Evolutionary conservation across 2,113 vertebrate species (phyloP), one percentile per base, ranked within the genome.

Genomic region (Cephalopholis sonnerati): DNA sequence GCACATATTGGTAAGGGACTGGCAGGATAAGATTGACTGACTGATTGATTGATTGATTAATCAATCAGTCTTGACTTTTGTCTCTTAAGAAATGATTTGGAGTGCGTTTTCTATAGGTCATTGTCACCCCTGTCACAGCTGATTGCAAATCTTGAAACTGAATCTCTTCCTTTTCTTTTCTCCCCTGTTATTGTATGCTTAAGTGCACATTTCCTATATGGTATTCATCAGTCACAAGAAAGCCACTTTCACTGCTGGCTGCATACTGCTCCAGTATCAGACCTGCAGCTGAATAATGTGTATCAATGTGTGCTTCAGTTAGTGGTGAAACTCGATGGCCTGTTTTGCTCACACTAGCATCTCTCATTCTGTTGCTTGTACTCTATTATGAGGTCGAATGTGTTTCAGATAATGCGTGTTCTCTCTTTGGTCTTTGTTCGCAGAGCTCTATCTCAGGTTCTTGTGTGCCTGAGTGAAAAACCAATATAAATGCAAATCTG

Each of bases 401-500:
- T 93, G 92, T 91, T 91, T 92, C 83, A 93, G 91, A 92, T 93
- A 91, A 93, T 89, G 80, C 74, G 55, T 88, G 88, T 85, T 93
- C 84, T 70, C 81, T 77, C 81, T 86, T 90, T 85, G 90, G 83
- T 94, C 93, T 95, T 94, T 96, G 94, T 95, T 93, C 79, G 59
- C 65, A 25, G 81, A 59, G 90, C 87, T 91, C 88, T 90, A 85
- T 93, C 93, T 93, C 91, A 87, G 88, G 87, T 93, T 92, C 89
- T 90, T 53, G 86, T 89, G 89, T 87, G 81, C 85, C 90, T 71
- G 79, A 83, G 86, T 32, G 77, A 90, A 94, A 94, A 95, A 93
- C 92, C 95, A 96, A 96, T 96, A 96, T 95, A 96, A 95, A 96
- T 96, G 95, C 94, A 95, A 96, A 96, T 96, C 90, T 91, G 57